Conservation (phyloP, 2,113 vertebrate species). For the Ciconia maguari region DNA sequence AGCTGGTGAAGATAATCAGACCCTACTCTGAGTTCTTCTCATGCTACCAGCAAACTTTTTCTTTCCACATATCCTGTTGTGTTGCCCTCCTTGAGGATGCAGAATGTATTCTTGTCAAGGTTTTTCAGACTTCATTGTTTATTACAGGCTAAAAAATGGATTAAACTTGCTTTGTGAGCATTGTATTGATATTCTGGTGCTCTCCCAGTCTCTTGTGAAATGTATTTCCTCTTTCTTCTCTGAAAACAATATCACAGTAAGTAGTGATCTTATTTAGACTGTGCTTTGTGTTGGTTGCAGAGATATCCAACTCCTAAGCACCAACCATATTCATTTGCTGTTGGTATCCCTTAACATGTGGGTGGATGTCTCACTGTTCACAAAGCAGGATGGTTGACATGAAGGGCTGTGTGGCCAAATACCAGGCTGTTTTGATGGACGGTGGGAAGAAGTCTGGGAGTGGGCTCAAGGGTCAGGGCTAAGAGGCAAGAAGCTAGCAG, state of each 20-base stretch:
- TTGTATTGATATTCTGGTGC: conserved; percentile 39
- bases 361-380: neutral
- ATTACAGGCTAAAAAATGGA: conserved; percentile 47
- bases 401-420: neutral
- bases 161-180: conserved; percentile 24
- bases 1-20: neutral
- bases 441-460: neutral
- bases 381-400: neutral
- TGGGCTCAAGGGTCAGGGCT: neutral
- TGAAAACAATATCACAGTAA: conserved; percentile 27
- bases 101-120: conserved; percentile 46
- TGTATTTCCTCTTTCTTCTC: conserved; percentile 31
- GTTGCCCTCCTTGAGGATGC: conserved; percentile 3
- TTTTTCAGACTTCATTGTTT: conserved; percentile 13
- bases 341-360: neutral
- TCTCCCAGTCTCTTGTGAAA: conserved; percentile 4
- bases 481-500: neutral
- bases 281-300: neutral
- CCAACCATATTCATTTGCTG: neutral
- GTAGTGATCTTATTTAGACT: neutral
- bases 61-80: neutral
- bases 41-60: neutral
- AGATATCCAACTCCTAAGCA: neutral
- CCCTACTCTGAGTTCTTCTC: neutral
- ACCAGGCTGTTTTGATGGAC: neutral